Conservation (phyloP, 2,113 vertebrate species). For the Peucedramus taeniatus region DNA sequence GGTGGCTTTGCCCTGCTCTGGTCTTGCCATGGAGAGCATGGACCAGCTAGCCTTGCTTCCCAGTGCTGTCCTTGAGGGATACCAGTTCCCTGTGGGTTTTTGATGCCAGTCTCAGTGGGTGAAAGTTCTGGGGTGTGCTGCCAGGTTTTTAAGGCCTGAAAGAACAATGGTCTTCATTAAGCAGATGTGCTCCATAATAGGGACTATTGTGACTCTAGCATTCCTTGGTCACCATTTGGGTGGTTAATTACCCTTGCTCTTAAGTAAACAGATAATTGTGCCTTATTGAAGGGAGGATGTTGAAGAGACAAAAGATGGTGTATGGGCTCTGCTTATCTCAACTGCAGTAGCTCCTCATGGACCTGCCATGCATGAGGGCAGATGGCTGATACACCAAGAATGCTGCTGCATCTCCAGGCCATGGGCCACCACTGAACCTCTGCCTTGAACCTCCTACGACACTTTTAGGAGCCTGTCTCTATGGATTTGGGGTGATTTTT, state of each 20-base stretch:
- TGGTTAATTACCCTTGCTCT: background rate
- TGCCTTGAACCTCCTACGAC: background rate
- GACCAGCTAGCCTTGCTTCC: background rate
- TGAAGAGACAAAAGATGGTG: background rate
- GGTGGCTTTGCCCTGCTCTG: background rate
- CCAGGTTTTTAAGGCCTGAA: background rate
- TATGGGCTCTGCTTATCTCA: background rate
- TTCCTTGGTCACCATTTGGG: background rate
- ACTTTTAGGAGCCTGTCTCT: background rate
- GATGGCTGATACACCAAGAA: background rate
- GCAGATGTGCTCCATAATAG: background rate
- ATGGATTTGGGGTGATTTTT: background rate
- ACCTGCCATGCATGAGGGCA: background rate
- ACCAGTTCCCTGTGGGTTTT: background rate
- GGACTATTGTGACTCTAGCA: background rate
- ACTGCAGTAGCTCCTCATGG: background rate
- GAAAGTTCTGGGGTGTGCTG: background rate
- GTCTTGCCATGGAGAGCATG: rapidly evolving
- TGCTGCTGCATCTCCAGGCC: background rate
- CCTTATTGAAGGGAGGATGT: background rate
- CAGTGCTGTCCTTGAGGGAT: background rate
- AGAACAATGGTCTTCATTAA: slow-evolving; percentile 3
- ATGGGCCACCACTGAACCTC: background rate
- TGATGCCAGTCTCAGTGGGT: background rate
- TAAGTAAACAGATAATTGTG: slow-evolving; percentile 24